Evolutionary conservation across 2,113 vertebrate species (phyloP).

Genomic region (Caranx ignobilis): DNA sequence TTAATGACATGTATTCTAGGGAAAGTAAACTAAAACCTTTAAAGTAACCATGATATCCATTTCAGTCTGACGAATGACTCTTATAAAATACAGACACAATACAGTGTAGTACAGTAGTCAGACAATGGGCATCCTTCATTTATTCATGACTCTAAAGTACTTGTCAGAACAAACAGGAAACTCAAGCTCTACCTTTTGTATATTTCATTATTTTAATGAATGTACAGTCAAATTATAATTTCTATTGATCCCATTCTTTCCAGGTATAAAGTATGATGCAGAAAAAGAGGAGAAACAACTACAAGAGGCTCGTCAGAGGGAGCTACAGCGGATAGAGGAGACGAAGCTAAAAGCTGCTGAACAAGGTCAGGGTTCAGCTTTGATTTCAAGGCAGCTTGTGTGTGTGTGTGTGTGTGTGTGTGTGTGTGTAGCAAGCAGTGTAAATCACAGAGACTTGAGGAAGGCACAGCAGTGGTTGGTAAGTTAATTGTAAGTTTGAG

Average conservation of each 20-base stretch:
- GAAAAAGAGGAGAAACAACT: slow-evolving; percentile 94
- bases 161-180: slow-evolving; percentile 14
- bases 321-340: slow-evolving; percentile 96
- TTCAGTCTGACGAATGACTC: background rate
- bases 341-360: slow-evolving; percentile 95
- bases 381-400: background rate
- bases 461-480: background rate
- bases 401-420: background rate
- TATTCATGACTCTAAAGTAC: slow-evolving; percentile 44
- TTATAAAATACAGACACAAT: background rate
- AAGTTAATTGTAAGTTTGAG: slow-evolving; percentile 33
- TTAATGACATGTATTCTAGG: background rate
- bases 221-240: background rate
- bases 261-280: slow-evolving; percentile 96
- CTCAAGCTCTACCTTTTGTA: background rate
- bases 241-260: background rate
- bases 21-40: background rate
- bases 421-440: background rate
- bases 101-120: background rate
- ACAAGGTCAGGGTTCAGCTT: slow-evolving; percentile 84
- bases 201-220: background rate
- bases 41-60: background rate
- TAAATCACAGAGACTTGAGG: background rate
- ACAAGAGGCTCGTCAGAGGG: slow-evolving; percentile 92
- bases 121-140: slow-evolving; percentile 4